Base-by-base conservation (phyloP, 2,888 invertebrate genomes). In the Drosophila anomelani region DNA sequence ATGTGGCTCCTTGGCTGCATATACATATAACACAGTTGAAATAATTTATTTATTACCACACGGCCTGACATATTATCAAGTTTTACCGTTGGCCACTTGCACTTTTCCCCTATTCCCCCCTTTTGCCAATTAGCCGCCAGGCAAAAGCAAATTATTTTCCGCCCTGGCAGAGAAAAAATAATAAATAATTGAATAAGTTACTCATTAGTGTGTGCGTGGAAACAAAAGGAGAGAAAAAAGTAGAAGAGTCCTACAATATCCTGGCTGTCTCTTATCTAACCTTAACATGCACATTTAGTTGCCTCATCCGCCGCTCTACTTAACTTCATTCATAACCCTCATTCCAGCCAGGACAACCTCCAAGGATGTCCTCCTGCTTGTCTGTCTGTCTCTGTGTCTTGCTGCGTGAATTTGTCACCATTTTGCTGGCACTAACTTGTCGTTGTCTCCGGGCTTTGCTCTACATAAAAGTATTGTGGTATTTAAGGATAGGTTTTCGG, bases 121-220 rank as follows among this genome's bases (percentile, higher is more conserved):
- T 29, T 44, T 29, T 20, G 38, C 55, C 72, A 72, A 72, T 72
- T 71, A 53, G 70, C 41, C 69, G 15, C 36, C 36, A 17, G 70
- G 39, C 58, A 47, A 53, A 41, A 51, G 70, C 77, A 76, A 86
- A 88, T 88, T 86, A 86, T 75, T 78, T 76, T 73, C 57, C 54
- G 76, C 66, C 63, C 54, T 56, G 67, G 70, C 53, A 41, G 6
- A 53, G 60, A 53, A 64, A 61, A 53, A 70, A 70, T 75, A 76
- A 87, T 79, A 83, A 86, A 86, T 88, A 81, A 88, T 84, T 88
- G 77, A 86, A 86, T 78, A 84, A 78, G 73, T 84, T 77, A 74
- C 76, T 85, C 76, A 85, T 85, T 82, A 77, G 67, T 44, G 51
- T 54, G 64, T 54, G 64, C 63, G 9, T 34, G 60, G 29, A 12